These are phyloP conservation scores for Nomada fucata DNA, from an alignment of 2,888 invertebrate species.

Conservation along the genomic window DNA sequence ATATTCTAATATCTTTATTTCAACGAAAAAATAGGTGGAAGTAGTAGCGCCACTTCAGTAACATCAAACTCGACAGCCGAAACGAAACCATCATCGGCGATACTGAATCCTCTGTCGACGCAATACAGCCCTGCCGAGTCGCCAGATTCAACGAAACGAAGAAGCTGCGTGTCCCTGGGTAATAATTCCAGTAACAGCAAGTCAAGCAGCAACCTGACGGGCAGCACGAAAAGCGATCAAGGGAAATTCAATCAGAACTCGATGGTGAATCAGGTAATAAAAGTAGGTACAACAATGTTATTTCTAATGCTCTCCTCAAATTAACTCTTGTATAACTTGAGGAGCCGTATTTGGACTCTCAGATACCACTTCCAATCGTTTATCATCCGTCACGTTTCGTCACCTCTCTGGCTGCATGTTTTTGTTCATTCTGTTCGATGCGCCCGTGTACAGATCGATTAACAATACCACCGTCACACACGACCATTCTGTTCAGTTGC, in stretches of 20 bases:
- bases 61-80: constrained; percentile 86
- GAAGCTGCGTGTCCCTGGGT: constrained; percentile 86
- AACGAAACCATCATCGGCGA: constrained; percentile 87
- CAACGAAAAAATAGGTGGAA: constrained; percentile 77
- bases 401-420: constrained; percentile 47
- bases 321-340: constrained; percentile 53
- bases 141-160: constrained; percentile 84
- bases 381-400: constrained; percentile 45
- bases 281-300: constrained; percentile 56
- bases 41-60: constrained; percentile 84
- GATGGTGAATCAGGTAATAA: constrained; percentile 81
- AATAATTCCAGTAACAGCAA: constrained; percentile 92
- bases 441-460: constrained; percentile 59
- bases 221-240: constrained; percentile 87
- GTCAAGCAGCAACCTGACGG: constrained; percentile 91
- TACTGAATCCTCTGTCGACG: constrained; percentile 85
- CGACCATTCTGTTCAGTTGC: constrained; percentile 8
- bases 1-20: not conserved
- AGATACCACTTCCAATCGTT: constrained; percentile 62
- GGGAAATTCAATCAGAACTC: constrained; percentile 83
- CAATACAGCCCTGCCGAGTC: constrained; percentile 84
- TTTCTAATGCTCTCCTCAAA: constrained; percentile 44
- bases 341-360: constrained; percentile 30
- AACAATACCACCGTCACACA: constrained; percentile 14
- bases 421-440: constrained; percentile 41